Evolutionary conservation across 2,797 vertebrate genomes (phyloP), one percentile per base, ranked within the genome.

Genomic region (Alca torda): DNA sequence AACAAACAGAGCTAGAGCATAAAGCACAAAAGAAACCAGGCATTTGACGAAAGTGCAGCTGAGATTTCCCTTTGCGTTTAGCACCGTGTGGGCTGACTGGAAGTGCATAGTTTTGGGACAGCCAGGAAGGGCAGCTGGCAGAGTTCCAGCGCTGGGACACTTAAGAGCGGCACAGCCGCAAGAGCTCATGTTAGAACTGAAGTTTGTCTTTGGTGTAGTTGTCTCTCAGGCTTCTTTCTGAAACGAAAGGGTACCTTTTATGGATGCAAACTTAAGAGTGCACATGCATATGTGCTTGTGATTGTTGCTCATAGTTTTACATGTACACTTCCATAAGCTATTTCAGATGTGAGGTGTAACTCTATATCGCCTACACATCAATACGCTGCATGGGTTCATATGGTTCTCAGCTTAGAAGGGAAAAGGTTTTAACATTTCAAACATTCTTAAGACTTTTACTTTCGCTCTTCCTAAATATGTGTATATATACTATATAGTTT

Each of bases 31-130:
- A 57, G 31, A 53, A 60, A 9, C 8, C 15, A 57, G 61, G 33
- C 61, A 2, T 94, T 61, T 95, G 95, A 65, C 57, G 72, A 95
- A 96, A 96, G 90, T 93, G 92, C 93, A 69, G 85, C 85, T 67
- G 93, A 86, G 85, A 61, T 94, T 95, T 74, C 48, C 60, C 37
- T 43, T 31, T 39, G 48, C 2, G 0, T 72, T 64, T 33, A 30
- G 88, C 57, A 28, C 3, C 0, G 1, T 2, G 14, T 13, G 69
- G 61, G 45, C 75, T 17, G 76, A 2, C 43, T 90, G 70, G 43
- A 83, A 87, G 21, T 3, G 0, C 8, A 2, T 31, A 30, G 33
- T 93, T 95, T 90, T 77, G 81, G 90, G 68, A 88, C 16, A 64
- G 78, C 9, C 53, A 56, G 90, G 74, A 94, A 94, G 20, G 61